Percentiles rank a stretch among this genome's conserved stretches.
Evolutionary conservation across 2,888 invertebrate species (phyloP).

Genomic region (Glaucopsyche alexis): DNA sequence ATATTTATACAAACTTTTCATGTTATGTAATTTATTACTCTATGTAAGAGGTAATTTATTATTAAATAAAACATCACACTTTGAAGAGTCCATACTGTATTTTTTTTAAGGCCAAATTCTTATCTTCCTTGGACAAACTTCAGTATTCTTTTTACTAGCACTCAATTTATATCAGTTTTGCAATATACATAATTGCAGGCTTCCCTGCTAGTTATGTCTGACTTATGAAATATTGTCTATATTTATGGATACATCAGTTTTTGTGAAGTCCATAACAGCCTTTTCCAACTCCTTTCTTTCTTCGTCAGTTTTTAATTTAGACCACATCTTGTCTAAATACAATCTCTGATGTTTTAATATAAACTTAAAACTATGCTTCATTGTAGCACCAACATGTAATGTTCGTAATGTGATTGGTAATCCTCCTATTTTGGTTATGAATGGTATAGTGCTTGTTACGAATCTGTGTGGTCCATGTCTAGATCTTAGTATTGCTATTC

Average conservation of each 20-base stretch:
- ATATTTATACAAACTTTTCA: neutral
- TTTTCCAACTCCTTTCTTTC: conserved; percentile 80
- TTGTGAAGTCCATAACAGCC: conserved; percentile 70
- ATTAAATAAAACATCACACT: neutral
- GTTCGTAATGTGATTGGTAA: conserved; percentile 82
- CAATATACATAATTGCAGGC: too few species aligned
- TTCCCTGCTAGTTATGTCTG: neutral
- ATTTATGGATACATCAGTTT: conserved; percentile 69
- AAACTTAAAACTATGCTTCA: conserved; percentile 88
- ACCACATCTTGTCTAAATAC: conserved; percentile 83
- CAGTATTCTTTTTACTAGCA: too few species aligned
- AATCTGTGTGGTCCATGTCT: conserved; percentile 88
- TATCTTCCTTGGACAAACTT: neutral
- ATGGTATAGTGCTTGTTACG: conserved; percentile 84
- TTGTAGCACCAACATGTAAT: conserved; percentile 87
- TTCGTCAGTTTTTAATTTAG: conserved; percentile 80
- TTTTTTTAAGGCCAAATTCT: conserved; percentile 20
- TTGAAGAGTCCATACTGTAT: neutral
- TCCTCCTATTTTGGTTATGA: conserved; percentile 83
- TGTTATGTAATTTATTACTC: neutral
- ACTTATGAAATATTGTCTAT: conserved; percentile 61
- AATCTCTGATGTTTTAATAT: conserved; percentile 84
- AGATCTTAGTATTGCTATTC: conserved; percentile 85
- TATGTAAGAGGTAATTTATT: neutral
- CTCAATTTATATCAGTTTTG: too few species aligned